These are phyloP conservation scores for Apodemus sylvaticus DNA, from an alignment of 2,113 vertebrate genomes.

Conservation along the genomic window DNA sequence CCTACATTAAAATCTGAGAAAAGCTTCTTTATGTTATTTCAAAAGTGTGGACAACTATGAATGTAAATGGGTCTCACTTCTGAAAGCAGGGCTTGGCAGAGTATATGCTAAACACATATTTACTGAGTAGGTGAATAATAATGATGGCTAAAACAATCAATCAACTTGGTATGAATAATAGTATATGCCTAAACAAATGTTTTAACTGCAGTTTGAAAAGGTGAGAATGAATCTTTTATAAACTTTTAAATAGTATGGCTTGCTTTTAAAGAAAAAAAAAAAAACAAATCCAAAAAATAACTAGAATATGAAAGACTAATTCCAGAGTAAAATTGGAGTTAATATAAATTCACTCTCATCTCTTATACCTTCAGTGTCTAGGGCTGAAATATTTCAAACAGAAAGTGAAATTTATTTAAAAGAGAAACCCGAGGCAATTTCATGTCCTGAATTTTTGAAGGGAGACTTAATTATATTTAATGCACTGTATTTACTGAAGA, in stretches of 20 bases:
- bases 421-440: background rate
- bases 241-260: background rate
- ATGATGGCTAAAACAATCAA: background rate
- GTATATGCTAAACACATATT: conserved; percentile 6
- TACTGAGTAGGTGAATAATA: conserved; percentile 20
- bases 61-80: background rate
- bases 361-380: background rate
- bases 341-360: background rate
- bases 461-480: conserved; percentile 53
- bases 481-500: background rate
- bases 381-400: conserved; percentile 20
- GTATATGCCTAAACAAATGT: background rate
- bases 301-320: background rate
- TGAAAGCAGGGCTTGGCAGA: background rate
- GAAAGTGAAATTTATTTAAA: conserved; percentile 37
- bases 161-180: background rate
- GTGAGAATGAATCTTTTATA: background rate
- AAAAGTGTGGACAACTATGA: background rate
- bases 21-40: background rate
- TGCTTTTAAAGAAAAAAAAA: no score
- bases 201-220: conserved; percentile 22
- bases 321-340: background rate
- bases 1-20: background rate
- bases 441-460: conserved; percentile 47
- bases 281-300: no score